phyloP scores from a whole-genome alignment of 2,113 vertebrate genomes.

The Vulpes lagopus region DNA sequence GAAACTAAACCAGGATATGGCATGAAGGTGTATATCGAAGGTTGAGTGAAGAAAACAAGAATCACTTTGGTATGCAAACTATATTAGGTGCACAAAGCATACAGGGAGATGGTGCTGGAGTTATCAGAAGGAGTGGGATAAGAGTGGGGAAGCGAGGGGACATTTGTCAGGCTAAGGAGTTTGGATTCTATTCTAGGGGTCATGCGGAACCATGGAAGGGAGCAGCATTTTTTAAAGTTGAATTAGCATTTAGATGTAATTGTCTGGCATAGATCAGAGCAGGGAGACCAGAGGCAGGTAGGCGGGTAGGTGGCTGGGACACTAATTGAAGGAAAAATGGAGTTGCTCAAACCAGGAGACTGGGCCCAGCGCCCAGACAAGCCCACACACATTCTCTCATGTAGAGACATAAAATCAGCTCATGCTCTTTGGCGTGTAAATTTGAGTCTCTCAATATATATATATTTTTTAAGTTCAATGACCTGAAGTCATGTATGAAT shows the following conservation, averaged over 20 bases:
- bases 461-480: slow-evolving; percentile 36
- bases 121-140: background rate
- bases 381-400: slow-evolving; percentile 25
- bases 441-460: slow-evolving; percentile 30
- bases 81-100: background rate
- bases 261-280: background rate
- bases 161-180: background rate
- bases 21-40: accelerated
- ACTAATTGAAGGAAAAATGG: slow-evolving; percentile 62
- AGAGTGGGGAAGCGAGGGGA: accelerated
- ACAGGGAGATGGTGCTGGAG: background rate
- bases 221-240: background rate
- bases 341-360: background rate
- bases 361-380: slow-evolving; percentile 46
- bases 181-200: background rate
- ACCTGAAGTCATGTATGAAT: slow-evolving; percentile 37
- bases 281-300: slow-evolving; percentile 9
- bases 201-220: background rate
- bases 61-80: background rate
- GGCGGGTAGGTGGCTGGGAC: background rate
- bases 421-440: slow-evolving; percentile 36
- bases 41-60: background rate
- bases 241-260: slow-evolving; percentile 42
- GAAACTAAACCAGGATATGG: background rate
- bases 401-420: slow-evolving; percentile 43